Conservation (phyloP, 2,113 vertebrate species). For the Coryphaenoides rupestris region DNA sequence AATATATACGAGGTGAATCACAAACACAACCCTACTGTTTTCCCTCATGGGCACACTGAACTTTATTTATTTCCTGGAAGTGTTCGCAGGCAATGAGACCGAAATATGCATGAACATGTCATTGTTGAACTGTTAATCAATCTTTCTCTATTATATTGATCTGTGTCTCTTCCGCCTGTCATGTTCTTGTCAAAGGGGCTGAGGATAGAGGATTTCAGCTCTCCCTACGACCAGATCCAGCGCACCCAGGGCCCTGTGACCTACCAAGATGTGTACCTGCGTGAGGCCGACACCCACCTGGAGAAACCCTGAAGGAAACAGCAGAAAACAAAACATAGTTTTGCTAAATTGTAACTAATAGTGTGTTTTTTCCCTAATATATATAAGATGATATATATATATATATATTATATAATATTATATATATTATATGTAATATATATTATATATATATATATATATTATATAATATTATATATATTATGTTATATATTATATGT, state of each 20-base stretch:
- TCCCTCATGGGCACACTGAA: background rate
- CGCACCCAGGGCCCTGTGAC: constrained; percentile 41
- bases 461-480: no score
- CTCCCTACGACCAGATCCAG: constrained; percentile 70
- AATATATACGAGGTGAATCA: constrained; percentile 76
- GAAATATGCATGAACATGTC: background rate
- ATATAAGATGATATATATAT: no score
- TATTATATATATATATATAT: no score
- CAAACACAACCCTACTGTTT: constrained; percentile 6
- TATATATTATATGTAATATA: no score
- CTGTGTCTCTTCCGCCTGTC: background rate
- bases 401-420: no score
- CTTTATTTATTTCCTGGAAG: background rate
- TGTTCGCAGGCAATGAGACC: no score
- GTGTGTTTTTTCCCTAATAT: no score
- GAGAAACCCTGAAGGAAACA: constrained; percentile 65
- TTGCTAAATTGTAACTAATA: no score
- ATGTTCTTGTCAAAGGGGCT: constrained; percentile 58
- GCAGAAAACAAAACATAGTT: no score
- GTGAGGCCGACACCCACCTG: constrained; percentile 60
- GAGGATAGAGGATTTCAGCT: constrained; percentile 66
- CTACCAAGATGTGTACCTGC: constrained; percentile 67
- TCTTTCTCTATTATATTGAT: no score
- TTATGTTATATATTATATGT: no score
- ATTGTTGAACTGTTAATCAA: background rate